Percentiles rank a stretch among this genome's conserved stretches.
phyloP scores from a whole-genome alignment of 2,888 invertebrate species.

The Achlya flavicornis region DNA sequence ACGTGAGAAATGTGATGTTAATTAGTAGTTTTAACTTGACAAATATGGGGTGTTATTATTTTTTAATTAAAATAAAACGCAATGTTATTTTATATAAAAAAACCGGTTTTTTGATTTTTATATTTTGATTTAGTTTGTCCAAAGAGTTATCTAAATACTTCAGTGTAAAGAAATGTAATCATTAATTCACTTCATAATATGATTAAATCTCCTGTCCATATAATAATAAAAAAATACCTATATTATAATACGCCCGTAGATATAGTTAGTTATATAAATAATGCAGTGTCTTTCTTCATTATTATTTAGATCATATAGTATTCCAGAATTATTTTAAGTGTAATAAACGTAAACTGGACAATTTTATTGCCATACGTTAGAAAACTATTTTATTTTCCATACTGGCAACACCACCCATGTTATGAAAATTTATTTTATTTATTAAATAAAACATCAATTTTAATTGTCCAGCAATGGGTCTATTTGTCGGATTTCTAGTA shows the following conservation, averaged over 20 bases:
- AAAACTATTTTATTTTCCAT: neutral
- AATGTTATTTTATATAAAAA: slow-evolving; percentile 24
- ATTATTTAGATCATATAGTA: slow-evolving; percentile 42
- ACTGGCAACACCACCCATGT: neutral
- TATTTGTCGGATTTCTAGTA: neutral
- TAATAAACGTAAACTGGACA: slow-evolving; percentile 48
- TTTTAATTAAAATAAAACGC: slow-evolving; percentile 15
- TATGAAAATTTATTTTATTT: neutral
- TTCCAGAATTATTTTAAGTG: slow-evolving; percentile 52
- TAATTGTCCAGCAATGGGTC: slow-evolving; percentile 33
- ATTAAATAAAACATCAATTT: neutral
- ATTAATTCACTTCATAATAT: slow-evolving; percentile 18
- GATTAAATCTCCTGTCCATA: slow-evolving; percentile 20
- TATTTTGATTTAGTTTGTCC: slow-evolving; percentile 53
- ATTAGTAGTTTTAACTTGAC: slow-evolving; percentile 24
- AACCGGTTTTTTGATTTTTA: slow-evolving; percentile 26
- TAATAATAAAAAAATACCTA: slow-evolving; percentile 27
- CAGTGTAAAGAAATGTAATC: slow-evolving; percentile 36
- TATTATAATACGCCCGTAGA: slow-evolving; percentile 39
- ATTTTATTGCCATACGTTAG: slow-evolving; percentile 38
- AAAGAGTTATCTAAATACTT: slow-evolving; percentile 53
- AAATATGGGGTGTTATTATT: slow-evolving; percentile 10
- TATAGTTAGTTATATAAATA: slow-evolving; percentile 41
- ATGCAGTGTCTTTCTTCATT: slow-evolving; percentile 43
- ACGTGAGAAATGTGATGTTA: slow-evolving; percentile 34